These are phyloP conservation scores for Dicerorhinus sumatrensis DNA, from an alignment of 2,113 vertebrate genomes.

Conservation along the genomic window DNA sequence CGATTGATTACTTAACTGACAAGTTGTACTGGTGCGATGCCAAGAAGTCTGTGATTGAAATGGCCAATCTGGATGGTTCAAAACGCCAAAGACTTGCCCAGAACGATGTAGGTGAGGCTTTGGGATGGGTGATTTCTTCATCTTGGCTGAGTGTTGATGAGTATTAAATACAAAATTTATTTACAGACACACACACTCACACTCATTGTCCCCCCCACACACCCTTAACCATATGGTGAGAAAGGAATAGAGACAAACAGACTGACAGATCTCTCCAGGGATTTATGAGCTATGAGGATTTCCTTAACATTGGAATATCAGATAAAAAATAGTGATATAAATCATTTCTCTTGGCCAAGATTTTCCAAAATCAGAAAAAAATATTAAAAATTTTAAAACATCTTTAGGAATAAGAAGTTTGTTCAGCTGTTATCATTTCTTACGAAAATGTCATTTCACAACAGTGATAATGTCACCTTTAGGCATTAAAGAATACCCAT, in stretches of 20 bases:
- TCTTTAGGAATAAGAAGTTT: slow-evolving; percentile 2
- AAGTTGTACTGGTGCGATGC: slow-evolving; percentile 95
- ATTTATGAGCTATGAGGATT: background rate
- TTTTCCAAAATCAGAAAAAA: background rate
- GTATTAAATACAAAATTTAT: background rate
- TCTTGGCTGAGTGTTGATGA: slow-evolving; percentile 15
- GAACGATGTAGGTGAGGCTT: slow-evolving; percentile 98
- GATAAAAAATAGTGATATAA: background rate
- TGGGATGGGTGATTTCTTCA: slow-evolving; percentile 71
- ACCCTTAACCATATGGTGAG: background rate
- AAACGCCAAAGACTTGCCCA: slow-evolving; percentile 89
- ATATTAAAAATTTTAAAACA: background rate
- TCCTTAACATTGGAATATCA: background rate
- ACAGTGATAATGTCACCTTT: background rate
- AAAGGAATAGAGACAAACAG: background rate
- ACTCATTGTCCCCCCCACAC: too few species aligned
- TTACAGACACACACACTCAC: background rate
- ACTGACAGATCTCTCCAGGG: background rate
- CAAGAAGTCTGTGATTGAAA: slow-evolving; percentile 90
- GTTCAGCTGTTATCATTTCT: background rate
- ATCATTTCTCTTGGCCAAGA: slow-evolving; percentile 2
- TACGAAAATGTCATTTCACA: background rate
- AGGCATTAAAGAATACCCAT: background rate
- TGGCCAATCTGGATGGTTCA: slow-evolving; percentile 92
- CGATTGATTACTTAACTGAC: slow-evolving; percentile 91